A percentile compares a stretch with the other conserved stretches of the same genome.
These are phyloP conservation scores for Macrosiphum euphorbiae DNA, from an alignment of 2,888 invertebrate genomes.

Conservation along the genomic window DNA sequence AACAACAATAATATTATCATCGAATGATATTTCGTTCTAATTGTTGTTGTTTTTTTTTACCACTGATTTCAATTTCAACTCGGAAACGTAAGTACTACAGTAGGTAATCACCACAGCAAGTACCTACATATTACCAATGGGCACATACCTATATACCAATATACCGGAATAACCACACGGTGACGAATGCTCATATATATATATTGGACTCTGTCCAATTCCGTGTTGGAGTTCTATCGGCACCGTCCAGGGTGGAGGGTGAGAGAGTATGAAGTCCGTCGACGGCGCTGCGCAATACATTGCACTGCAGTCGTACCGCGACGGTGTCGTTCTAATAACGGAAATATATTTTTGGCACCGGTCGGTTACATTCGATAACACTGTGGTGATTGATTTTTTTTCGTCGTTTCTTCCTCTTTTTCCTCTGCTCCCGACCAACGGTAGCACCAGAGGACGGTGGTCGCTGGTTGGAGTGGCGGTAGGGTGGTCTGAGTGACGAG, in stretches of 20 bases:
- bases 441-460: background rate
- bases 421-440: background rate
- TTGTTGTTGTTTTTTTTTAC: background rate
- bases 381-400: constrained; percentile 42
- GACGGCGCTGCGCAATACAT: background rate
- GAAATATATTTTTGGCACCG: constrained; percentile 31
- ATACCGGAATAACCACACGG: background rate
- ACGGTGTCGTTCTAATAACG: background rate
- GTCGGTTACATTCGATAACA: constrained; percentile 20
- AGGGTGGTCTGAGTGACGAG: constrained; percentile 33
- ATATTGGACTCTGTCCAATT: background rate
- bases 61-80: background rate
- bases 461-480: background rate
- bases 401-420: background rate
- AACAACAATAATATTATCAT: background rate
- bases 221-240: background rate
- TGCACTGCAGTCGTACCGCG: background rate
- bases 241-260: background rate
- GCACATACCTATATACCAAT: background rate
- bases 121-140: background rate
- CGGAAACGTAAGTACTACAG: background rate
- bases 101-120: background rate
- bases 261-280: background rate
- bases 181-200: background rate
- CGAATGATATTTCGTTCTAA: background rate